phyloP scores from a whole-genome alignment of 2,888 invertebrate genomes.

The Cerceris ruficornis region DNA sequence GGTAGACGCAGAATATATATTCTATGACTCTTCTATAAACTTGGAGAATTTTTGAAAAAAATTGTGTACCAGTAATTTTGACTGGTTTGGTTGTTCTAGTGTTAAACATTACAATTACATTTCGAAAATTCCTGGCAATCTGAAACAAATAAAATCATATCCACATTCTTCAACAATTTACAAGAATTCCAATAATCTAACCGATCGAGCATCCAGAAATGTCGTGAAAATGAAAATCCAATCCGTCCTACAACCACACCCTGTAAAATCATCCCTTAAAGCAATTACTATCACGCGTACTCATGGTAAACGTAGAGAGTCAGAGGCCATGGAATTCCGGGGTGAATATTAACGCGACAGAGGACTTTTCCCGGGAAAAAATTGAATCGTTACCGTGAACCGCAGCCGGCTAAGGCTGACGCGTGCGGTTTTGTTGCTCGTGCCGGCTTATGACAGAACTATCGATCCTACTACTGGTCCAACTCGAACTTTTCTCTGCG shows the following conservation, averaged over 20 bases:
- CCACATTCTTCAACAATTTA: no score
- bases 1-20: no score
- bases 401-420: conserved; percentile 57
- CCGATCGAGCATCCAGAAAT: no score
- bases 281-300: neutral
- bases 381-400: conserved; percentile 51
- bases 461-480: conserved; percentile 63
- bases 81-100: no score
- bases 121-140: no score
- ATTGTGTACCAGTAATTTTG: no score
- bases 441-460: conserved; percentile 67
- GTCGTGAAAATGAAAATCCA: no score
- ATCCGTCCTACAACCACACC: neutral
- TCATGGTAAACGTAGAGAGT: neutral
- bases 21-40: no score
- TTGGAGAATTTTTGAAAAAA: no score
- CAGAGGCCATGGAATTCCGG: neutral
- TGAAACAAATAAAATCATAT: no score
- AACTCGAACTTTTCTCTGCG: conserved; percentile 54
- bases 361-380: conserved; percentile 39
- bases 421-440: conserved; percentile 67
- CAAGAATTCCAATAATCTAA: no score
- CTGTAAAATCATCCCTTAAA: neutral
- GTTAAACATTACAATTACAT: no score
- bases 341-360: conserved; percentile 15